Conservation (phyloP, 1,140 invertebrate species). For the Nautilus pompilius region DNA sequence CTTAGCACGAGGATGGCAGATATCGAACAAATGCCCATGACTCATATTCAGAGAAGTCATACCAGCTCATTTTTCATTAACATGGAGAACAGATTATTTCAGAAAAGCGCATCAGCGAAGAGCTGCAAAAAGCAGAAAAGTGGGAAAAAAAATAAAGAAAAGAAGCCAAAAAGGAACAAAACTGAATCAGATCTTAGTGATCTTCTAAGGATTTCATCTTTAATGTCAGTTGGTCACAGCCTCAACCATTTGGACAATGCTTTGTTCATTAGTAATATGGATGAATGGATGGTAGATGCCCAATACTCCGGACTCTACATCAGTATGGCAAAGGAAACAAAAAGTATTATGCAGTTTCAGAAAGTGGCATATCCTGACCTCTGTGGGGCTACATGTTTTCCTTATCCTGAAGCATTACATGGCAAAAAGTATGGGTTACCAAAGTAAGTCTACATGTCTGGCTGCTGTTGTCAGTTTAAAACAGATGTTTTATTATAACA, state of each 20-base stretch:
- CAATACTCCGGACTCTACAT: slow-evolving; percentile 34
- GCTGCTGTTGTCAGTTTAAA: neutral
- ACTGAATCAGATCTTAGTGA: neutral
- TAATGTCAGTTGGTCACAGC: neutral
- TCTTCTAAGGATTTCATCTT: neutral
- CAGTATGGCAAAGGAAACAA: slow-evolving; percentile 35
- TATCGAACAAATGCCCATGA: too few species aligned
- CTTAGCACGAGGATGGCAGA: too few species aligned
- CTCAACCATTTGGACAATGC: neutral
- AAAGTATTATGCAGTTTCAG: slow-evolving; percentile 44
- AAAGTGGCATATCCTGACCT: slow-evolving; percentile 53
- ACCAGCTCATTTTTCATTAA: too few species aligned
- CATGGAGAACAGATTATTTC: too few species aligned
- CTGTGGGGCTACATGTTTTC: slow-evolving; percentile 31
- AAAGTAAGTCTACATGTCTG: slow-evolving; percentile 31
- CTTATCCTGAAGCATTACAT: slow-evolving; percentile 34
- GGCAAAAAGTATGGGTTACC: slow-evolving; percentile 51
- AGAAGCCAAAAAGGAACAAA: too few species aligned
- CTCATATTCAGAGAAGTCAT: too few species aligned
- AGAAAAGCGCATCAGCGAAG: too few species aligned
- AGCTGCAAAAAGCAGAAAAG: too few species aligned
- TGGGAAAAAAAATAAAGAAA: too few species aligned
- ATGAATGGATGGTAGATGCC: neutral
- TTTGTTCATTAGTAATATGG: neutral
- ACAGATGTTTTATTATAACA: neutral